Base-by-base conservation (phyloP, 2,888 invertebrate species). In the Mythimna vitellina region DNA sequence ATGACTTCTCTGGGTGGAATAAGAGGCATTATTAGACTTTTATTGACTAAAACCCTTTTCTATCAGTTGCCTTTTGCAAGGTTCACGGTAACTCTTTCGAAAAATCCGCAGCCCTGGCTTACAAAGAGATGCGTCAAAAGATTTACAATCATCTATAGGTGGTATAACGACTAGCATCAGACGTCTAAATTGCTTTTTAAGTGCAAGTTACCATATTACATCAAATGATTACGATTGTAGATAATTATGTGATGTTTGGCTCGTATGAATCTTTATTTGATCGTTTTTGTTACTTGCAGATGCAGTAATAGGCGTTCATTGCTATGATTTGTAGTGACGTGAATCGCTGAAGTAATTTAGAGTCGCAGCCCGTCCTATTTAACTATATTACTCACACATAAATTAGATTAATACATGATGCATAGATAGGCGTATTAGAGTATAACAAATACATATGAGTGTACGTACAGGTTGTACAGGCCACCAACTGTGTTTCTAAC, bases 271-370 rank as follows among this genome's bases (percentile, higher is more conserved):
- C 60, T 53, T 53, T 66, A 68, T 66, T 76, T 69, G 73, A 69
- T 66, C 56, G 65, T 70, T 78, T 74, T 70, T 57, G 58, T 70
- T 58, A 42, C 53, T 62, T 54, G 22, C 22, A 61, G 20, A 62
- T 78, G 56, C 73, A 65, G 53, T 78, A 77, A 73, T 74, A 74
- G 60, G 70, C 63, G 74, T 74, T 69, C 74, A 78, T 80, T 81
- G 61, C 75, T 78, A 62, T 79, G 79, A 83, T 83, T 83, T 83
- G 76, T 83, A 35, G 69, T 62, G 70, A 69, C 68, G 69, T 83
- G 66, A 76, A 81, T 81, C 62, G 58, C 60, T 73, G 9, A 75
- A 73, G 58, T 75, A 67, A 65, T 78, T 78, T 65, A 79, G 67
- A 71, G 75, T 66, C 69, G 29, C 65, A 65, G 62, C 54, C 22